Conservation (phyloP, 2,797 vertebrate genomes). For the Melanogrammus aeglefinus region DNA sequence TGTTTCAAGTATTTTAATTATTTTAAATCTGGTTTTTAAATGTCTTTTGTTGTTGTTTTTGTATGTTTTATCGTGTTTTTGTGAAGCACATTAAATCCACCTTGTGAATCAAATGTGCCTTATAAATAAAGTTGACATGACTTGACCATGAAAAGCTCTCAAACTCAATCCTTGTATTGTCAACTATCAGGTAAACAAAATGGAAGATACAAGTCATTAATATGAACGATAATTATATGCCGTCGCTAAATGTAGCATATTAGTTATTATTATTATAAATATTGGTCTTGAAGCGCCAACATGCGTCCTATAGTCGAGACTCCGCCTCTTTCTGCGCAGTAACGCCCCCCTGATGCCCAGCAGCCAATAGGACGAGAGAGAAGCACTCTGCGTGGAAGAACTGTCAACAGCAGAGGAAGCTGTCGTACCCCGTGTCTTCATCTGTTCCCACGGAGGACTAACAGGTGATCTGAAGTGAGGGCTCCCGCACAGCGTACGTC, state of each 20-base stretch:
- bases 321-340: neutral
- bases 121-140: too few species aligned
- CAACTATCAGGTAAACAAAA: neutral
- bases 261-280: too few species aligned
- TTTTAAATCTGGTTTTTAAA: too few species aligned
- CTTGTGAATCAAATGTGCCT: too few species aligned
- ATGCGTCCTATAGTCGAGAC: neutral
- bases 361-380: constrained; percentile 50
- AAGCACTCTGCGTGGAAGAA: constrained; percentile 30
- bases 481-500: neutral
- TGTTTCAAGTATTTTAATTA: too few species aligned
- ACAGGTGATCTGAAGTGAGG: neutral
- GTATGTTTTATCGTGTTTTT: too few species aligned
- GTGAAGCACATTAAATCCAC: too few species aligned
- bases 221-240: too few species aligned
- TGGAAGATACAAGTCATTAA: neutral
- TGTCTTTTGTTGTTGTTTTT: too few species aligned
- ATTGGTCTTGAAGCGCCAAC: too few species aligned
- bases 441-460: neutral
- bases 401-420: constrained; percentile 61
- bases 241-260: too few species aligned
- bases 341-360: constrained; percentile 18
- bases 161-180: neutral
- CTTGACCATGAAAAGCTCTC: neutral
- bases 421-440: constrained; percentile 22